Evolutionary conservation across 2,797 vertebrate genomes (phyloP), one percentile per base, ranked within the genome.

Genomic region (Melanogrammus aeglefinus): DNA sequence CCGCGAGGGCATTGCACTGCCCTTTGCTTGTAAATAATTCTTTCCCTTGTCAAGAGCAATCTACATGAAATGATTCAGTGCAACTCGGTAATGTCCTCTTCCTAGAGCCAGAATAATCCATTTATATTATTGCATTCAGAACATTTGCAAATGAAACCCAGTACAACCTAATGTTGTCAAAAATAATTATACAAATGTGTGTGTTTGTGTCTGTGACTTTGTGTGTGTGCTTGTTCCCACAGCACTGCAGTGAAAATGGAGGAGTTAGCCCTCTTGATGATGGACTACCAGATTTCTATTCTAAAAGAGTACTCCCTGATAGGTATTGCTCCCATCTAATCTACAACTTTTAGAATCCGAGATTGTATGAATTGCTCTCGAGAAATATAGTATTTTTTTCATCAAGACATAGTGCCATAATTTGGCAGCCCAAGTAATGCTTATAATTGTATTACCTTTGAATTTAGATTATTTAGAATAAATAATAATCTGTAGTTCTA

Each of bases 231-330:
- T 76, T 78, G 6, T 80, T 38, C 75, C 57, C 85, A 7, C 87
- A 95, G 90, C 89, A 92, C 73, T 92, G 92, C 85, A 93, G 92
- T 72, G 95, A 95, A 89, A 96, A 96, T 6, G 95, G 95, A 83
- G 93, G 90, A 77, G 92, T 93, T 80, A 93, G 94, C 74, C 92
- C 93, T 21, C 86, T 96, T 39, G 96, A 96, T 70, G 95, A 96
- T 51, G 96, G 96, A 73, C 90, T 96, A 18, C 95, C 96, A 78
- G 96, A 96, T 80, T 96, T 96, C 89, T 96, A 96, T 76, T 94
- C 94, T 77, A 95, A 95, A 80, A 91, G 94, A 86, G 95, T 96
- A 63, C 93, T 96, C 81, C 94, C 93, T 31, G 95, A 96, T 83
- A 96, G 93, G 92, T 92, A 81, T 80, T 80, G 77, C 41, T 63